Base-by-base conservation (phyloP, 2,113 vertebrate genomes). In the Seriola quinqueradiata region DNA sequence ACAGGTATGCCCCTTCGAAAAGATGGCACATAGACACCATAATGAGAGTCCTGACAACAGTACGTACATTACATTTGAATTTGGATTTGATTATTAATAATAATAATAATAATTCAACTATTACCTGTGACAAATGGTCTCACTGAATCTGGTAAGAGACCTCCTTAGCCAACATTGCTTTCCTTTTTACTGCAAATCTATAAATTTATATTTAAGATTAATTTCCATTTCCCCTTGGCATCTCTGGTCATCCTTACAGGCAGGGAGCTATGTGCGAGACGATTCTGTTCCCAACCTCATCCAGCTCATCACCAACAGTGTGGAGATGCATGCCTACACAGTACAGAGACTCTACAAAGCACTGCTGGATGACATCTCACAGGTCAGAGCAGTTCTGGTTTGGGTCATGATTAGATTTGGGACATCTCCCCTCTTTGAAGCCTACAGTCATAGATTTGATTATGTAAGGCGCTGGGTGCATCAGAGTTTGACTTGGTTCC, bases 11-110 rank as follows among this genome's bases (percentile, higher is more conserved):
- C 57, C 98, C 98, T 85, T 99, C 98, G 28, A 99, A 99, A 95
- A 96, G 98, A 94, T 99, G 98, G 98, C 98, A 99, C 92, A 99
- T 99, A 95, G 98, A 99, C 93, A 99, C 98, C 10, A 98, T 99
- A 75, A 99, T 99, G 98, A 96, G 98, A 92, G 98, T 99, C 83
- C 90, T 99, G 87, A 99, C 98, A 74, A 99, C 97, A 69, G 98
- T 99, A 95, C 92, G 97, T 95, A 84, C 44, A 69, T 52, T 57
- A 23, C 5, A 21, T 46, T 1, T 85, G 46, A 12, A 44, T 75
- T 55, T 17, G n/a, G 28, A 42, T 74, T 63, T 58, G 4, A 46
- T 64, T 38, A 28, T 54, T 10, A 28, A 42, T 66, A 38, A 38
- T 38, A 38, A 38, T 38, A 38, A 38, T 8, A 38, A 38, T 38